phyloP scores from a whole-genome alignment of 2,888 invertebrate species.

The Vannuccia rotundouncinata region DNA sequence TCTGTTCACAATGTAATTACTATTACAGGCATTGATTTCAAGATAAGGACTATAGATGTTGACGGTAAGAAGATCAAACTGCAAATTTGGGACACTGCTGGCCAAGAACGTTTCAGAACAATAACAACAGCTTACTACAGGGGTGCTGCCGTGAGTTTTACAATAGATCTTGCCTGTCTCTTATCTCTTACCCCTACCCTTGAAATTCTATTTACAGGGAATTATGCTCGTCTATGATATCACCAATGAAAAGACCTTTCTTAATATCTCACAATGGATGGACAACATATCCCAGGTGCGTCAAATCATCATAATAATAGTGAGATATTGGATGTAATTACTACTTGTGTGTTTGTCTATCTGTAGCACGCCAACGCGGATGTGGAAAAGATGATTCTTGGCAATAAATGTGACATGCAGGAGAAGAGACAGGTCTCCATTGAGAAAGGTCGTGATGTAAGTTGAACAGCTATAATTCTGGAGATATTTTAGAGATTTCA shows the following conservation, averaged over 20 bases:
- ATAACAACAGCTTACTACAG: constrained; percentile 99
- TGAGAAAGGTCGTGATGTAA: constrained; percentile 32
- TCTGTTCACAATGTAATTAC: too few species aligned
- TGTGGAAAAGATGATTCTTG: constrained; percentile 96
- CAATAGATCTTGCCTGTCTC: not conserved
- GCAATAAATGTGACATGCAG: constrained; percentile 87
- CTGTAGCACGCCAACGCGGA: constrained; percentile 82
- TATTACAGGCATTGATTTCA: constrained; percentile 63
- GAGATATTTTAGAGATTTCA: too few species aligned
- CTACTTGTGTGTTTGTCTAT: constrained; percentile 8
- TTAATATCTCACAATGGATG: constrained; percentile 37
- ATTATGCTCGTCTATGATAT: constrained; percentile 40
- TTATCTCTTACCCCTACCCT: not conserved
- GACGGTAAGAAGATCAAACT: constrained; percentile 61
- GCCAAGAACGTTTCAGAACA: constrained; percentile 95
- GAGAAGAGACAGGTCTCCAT: constrained; percentile 62
- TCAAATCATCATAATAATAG: not conserved
- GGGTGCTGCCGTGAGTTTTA: constrained; percentile 74
- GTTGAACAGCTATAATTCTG: too few species aligned
- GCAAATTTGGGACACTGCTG: constrained; percentile 78
- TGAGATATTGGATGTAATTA: not conserved
- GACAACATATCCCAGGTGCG: constrained; percentile 63
- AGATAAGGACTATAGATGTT: constrained; percentile 60
- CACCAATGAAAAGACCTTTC: constrained; percentile 33
- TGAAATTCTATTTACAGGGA: constrained; percentile 61